Conservation (phyloP, 2,888 invertebrate species). For the Ommatoiulus sabulosus region DNA sequence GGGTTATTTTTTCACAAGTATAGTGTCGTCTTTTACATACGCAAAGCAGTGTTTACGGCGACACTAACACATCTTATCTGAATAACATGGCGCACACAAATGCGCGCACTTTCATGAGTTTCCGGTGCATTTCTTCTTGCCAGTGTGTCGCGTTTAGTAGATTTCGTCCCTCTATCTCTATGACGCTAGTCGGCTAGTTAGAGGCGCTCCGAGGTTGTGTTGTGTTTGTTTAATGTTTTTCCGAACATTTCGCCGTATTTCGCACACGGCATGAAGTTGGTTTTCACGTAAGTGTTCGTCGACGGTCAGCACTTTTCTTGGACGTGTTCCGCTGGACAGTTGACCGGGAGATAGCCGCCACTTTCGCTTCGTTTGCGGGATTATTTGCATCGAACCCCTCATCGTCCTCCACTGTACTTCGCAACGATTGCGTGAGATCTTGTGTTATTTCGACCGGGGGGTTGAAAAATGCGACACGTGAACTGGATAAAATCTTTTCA, state of each 20-base stretch:
- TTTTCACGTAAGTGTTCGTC: not conserved
- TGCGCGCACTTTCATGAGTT: too few species aligned
- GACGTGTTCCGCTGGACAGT: not conserved
- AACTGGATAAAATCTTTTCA: not conserved
- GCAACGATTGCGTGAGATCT: conserved; percentile 9
- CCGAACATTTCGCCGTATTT: not conserved
- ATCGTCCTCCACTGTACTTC: not conserved
- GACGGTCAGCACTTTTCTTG: not conserved
- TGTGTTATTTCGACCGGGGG: not conserved
- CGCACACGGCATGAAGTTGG: not conserved
- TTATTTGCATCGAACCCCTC: not conserved
- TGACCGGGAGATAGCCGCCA: not conserved
- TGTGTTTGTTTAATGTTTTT: not conserved
- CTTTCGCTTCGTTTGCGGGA: not conserved
- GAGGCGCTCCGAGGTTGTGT: not conserved
- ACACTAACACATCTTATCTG: too few species aligned
- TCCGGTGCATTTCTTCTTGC: too few species aligned
- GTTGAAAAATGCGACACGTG: conserved; percentile 5
- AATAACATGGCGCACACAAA: too few species aligned
- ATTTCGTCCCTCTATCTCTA: too few species aligned
- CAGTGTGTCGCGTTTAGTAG: too few species aligned
- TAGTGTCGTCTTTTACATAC: too few species aligned
- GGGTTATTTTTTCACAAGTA: too few species aligned
- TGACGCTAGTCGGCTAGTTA: not conserved
- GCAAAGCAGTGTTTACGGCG: too few species aligned